Evolutionary conservation across 2,888 invertebrate genomes (phyloP), one percentile per base, ranked within the genome.

Genomic region (Podotricha telesiphe): DNA sequence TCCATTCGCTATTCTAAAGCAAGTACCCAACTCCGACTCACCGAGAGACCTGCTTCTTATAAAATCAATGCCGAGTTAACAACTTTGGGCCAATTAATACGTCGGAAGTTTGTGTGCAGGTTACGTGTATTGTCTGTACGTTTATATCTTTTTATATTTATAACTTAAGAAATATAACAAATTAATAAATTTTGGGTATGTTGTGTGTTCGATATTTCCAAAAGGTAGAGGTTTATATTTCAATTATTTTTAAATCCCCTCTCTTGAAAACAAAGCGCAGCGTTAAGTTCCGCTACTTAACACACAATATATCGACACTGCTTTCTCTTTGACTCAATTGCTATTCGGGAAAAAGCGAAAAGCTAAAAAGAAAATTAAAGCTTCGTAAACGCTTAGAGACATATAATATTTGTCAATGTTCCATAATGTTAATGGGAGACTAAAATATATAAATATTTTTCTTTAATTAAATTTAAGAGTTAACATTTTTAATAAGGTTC

Each of bases 1-100:
- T 79, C 73, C 74, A 77, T 73, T 75, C 71, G 73, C 73, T 82
- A 51, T 65, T 75, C 73, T 76, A 81, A 80, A 81, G 80, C 79
- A 53, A 28, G 62, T 61, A 62, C 64, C 58, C 65, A 37, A 53
- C 55, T 64, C 51, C 45, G 48, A 40, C 59, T 68, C 45, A 58
- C 48, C n/a, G 22, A 61, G 37, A 63, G 37, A 63, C 58, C 67
- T 67, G 50, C 55, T 48, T 55, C 59, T 73, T 66, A 71, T 67
- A 73, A 73, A 73, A 69, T 71, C 70, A 71, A 72, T 66, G 67
- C 62, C 45, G 42, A 58, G 48, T 59, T 64, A 69, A 67, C 59
- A 56, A 67, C 50, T 65, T 69, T 19, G 56, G 28, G 37, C 47
- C 28, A 47, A 53, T 65, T 83, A 84, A 86, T 86, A 85, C 85